Conservation (phyloP, 2,888 invertebrate species). For the Lasioglossum vierecki region DNA sequence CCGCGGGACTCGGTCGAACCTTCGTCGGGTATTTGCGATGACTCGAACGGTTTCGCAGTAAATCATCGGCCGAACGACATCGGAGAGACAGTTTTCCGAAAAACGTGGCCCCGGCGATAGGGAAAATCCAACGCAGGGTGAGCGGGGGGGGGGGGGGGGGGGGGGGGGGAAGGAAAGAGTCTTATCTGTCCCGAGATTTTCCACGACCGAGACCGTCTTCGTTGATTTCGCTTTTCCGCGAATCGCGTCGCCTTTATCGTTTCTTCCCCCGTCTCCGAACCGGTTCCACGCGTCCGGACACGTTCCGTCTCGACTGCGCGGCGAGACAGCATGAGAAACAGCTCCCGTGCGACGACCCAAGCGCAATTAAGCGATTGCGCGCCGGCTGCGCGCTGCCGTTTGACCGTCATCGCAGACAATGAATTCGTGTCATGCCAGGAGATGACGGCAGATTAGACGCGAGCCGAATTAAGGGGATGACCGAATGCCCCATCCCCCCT, state of each 20-base stretch:
- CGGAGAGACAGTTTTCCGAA: slow-evolving; percentile 1
- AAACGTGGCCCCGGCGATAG: neutral
- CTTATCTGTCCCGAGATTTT: slow-evolving; percentile 29
- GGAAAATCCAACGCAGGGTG: neutral
- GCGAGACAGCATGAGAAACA: slow-evolving; percentile 19
- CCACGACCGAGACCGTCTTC: neutral
- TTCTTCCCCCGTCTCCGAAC: neutral
- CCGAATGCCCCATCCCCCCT: slow-evolving; percentile 46
- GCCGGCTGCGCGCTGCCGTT: slow-evolving; percentile 55
- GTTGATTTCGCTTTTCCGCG: slow-evolving; percentile 17
- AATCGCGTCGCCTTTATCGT: slow-evolving; percentile 14
- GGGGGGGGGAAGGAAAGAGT: neutral
- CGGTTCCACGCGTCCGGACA: neutral
- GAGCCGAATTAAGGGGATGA: slow-evolving; percentile 77
- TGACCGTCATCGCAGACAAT: slow-evolving; percentile 71
- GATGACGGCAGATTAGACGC: slow-evolving; percentile 75
- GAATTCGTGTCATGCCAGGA: slow-evolving; percentile 79
- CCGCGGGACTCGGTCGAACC: slow-evolving; percentile 17
- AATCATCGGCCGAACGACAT: slow-evolving; percentile 1
- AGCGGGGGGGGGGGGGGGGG: neutral
- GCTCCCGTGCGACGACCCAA: slow-evolving; percentile 62
- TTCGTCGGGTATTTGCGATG: slow-evolving; percentile 40
- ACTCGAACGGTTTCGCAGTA: slow-evolving; percentile 38
- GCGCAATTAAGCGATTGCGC: slow-evolving; percentile 70
- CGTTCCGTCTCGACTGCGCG: slow-evolving; percentile 8